A percentile compares a stretch with the other conserved stretches of the same genome.
These are phyloP conservation scores for Emydoidea blandingii DNA, from an alignment of 2,797 vertebrate genomes.

Conservation along the genomic window DNA sequence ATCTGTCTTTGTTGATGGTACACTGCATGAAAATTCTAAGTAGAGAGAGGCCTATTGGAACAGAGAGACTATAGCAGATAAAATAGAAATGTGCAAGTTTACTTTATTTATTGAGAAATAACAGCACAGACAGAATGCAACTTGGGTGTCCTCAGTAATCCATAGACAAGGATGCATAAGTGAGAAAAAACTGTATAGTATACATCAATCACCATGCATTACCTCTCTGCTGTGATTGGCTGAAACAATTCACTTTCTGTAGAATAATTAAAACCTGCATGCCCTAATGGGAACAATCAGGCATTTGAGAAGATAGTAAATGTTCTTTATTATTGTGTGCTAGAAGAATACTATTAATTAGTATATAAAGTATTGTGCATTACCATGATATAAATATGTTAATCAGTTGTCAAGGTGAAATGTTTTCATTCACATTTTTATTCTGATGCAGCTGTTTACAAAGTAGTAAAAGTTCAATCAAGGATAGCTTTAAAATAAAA, in stretches of 20 bases:
- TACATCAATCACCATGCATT: slow-evolving; percentile 8
- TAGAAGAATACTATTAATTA: slow-evolving; percentile 67
- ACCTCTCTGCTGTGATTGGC: slow-evolving; percentile 49
- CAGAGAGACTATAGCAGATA: background rate
- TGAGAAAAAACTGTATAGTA: background rate
- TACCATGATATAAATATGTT: slow-evolving; percentile 44
- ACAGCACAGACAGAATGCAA: background rate
- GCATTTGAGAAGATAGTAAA: slow-evolving; percentile 60
- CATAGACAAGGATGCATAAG: slow-evolving; percentile 27
- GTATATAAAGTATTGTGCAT: slow-evolving; percentile 35
- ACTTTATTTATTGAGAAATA: slow-evolving; percentile 3
- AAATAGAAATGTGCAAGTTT: background rate
- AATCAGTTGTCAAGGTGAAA: slow-evolving; percentile 51
- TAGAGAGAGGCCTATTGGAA: background rate
- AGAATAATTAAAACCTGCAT: slow-evolving; percentile 69
- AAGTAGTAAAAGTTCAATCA: slow-evolving; percentile 14
- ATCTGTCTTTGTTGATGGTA: rapidly evolving
- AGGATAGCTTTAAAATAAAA: slow-evolving; percentile 31
- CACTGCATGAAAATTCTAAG: background rate
- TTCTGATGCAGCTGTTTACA: slow-evolving; percentile 29
- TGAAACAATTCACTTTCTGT: slow-evolving; percentile 52
- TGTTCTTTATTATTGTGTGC: slow-evolving; percentile 44
- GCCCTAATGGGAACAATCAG: slow-evolving; percentile 54
- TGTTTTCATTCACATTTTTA: slow-evolving; percentile 14
- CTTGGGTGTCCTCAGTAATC: slow-evolving; percentile 35